These are phyloP conservation scores for Aphelinus certus DNA, from an alignment of 1,140 invertebrate species.

Conservation along the genomic window DNA sequence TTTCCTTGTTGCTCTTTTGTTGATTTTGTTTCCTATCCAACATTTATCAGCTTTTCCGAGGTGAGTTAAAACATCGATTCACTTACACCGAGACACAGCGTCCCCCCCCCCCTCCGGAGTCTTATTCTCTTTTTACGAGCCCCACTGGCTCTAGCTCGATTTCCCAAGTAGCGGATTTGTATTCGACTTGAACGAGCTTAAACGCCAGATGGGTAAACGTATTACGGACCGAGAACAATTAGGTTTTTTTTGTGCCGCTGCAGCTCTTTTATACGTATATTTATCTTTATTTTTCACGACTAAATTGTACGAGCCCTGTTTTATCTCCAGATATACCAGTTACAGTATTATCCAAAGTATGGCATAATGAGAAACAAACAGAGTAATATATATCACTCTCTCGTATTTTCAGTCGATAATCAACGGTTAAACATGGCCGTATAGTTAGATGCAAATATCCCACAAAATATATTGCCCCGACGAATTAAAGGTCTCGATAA, in stretches of 20 bases:
- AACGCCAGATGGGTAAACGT: constrained; percentile 36
- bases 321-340: no score
- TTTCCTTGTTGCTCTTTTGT: neutral
- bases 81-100: neutral
- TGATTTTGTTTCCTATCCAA: neutral
- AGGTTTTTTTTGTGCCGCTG: constrained; percentile 1
- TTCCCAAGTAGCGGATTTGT: constrained; percentile 33
- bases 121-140: neutral
- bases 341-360: no score
- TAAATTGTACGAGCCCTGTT: no score
- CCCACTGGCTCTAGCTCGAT: constrained; percentile 12
- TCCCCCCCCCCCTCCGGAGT: neutral
- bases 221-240: constrained; percentile 35
- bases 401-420: no score
- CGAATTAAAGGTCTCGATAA: no score
- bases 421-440: no score
- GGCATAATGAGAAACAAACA: no score
- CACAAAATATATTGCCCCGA: no score
- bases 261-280: constrained; percentile 5
- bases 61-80: neutral
- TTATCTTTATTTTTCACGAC: neutral
- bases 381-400: no score
- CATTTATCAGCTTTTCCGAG: neutral
- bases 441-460: no score
- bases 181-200: constrained; percentile 30